Evolutionary conservation across 2,113 vertebrate species (phyloP), one percentile per base, ranked within the genome.

Genomic region (Sula dactylatra): DNA sequence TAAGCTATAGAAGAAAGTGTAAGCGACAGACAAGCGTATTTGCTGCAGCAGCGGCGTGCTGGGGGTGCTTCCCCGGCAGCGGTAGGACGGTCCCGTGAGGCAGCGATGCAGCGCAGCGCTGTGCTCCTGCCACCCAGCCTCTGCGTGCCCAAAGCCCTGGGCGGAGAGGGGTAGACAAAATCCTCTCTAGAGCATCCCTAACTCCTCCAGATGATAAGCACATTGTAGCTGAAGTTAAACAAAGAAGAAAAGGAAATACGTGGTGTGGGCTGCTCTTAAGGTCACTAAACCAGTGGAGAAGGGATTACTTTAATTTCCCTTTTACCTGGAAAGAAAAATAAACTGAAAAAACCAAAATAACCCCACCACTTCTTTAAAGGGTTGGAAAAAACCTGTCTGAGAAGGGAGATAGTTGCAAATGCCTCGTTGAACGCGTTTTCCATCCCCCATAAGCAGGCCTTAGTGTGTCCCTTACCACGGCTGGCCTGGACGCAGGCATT

Each of bases 311-410:
- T 54, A 76, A 90, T 96, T 97, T 94, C 93, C 82, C 66, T 94
- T 96, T 97, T 79, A 95, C 88, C 93, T 79, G 88, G 97, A 96
- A 97, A 97, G 59, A 88, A 95, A 95, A 97, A 97, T 77, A 96
- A 94, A 93, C 59, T 11, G 14, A 45, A 71, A 83, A 92, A 70
- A 58, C 16, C 50, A 77, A 73, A 97, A 94, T 50, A 94, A 89
- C 24, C 20, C 73, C 59, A 49, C 7, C 50, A 76, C 45, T 31
- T 93, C 38, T 88, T 84, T 77, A 40, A 77, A 89, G 59, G 36
- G 34, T 2, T 87, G 90, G 94, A 78, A 95, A 95, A 93, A 93
- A 3, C 24, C 86, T 66, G 50, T 71, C 29, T 90, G 89, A 77
- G 86, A 82, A 92, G 62, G 78, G 85, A 69, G 80, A 88, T 58